These are phyloP conservation scores for Empidonax alnorum DNA, from an alignment of 2,113 vertebrate species.

Conservation along the genomic window DNA sequence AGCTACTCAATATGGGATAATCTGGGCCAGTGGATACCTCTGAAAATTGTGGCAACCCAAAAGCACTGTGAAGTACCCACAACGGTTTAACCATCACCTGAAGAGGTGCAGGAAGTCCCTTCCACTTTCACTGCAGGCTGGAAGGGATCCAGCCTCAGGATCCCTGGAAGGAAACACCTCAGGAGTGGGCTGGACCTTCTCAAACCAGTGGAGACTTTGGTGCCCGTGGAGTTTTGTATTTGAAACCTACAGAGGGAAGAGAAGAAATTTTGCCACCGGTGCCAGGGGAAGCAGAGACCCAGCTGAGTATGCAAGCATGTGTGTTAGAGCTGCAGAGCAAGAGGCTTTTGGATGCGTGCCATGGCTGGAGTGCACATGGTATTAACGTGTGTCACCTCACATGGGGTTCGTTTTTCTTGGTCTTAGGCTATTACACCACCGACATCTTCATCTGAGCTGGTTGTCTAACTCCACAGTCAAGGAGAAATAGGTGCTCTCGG, in stretches of 20 bases:
- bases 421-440: neutral
- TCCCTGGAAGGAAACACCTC: neutral
- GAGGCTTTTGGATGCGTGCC: neutral
- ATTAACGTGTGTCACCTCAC: neutral
- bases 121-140: neutral
- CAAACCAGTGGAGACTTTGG: neutral
- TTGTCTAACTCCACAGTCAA: neutral
- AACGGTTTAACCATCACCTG: neutral
- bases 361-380: neutral
- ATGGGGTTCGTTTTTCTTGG: neutral
- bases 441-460: constrained; percentile 7
- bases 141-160: neutral
- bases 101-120: neutral
- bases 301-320: neutral
- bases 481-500: neutral
- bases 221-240: neutral
- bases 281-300: neutral
- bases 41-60: neutral
- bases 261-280: neutral
- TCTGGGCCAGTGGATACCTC: neutral
- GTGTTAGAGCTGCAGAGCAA: neutral
- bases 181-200: neutral
- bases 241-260: neutral
- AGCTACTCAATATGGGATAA: neutral
- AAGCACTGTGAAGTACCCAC: neutral